These are phyloP conservation scores for Pristiophorus japonicus DNA, from an alignment of 2,113 vertebrate genomes.

Conservation along the genomic window DNA sequence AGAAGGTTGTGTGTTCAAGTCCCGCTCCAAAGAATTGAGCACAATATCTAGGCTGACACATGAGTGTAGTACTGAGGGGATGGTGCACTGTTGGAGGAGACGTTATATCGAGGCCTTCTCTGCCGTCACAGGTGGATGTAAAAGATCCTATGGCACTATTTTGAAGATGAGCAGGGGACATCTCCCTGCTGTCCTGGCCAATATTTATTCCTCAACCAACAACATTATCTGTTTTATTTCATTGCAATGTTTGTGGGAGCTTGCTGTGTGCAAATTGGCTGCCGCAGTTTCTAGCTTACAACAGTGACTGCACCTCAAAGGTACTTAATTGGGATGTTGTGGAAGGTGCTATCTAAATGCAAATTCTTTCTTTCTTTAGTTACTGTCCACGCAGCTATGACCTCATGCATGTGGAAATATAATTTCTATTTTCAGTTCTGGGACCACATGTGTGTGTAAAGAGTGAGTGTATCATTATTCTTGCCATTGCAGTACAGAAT, in stretches of 20 bases:
- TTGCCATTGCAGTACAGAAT: not conserved
- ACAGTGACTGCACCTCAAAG: not conserved
- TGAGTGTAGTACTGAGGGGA: not conserved
- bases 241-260: not conserved
- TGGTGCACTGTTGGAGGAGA: not conserved
- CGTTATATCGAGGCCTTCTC: not conserved
- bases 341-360: not conserved
- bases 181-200: not conserved
- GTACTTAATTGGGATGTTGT: not conserved
- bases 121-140: not conserved
- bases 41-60: not conserved
- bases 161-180: not conserved
- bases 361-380: not conserved
- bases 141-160: not conserved
- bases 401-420: not conserved
- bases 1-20: not conserved
- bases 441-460: not conserved
- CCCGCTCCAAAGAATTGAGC: not conserved
- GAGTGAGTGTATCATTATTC: not conserved
- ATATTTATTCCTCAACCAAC: not conserved
- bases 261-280: not conserved
- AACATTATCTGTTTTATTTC: not conserved
- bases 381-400: not conserved
- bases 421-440: not conserved
- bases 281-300: not conserved